Conservation (phyloP, 2,113 vertebrate genomes). For the Hypanus sabinus region DNA sequence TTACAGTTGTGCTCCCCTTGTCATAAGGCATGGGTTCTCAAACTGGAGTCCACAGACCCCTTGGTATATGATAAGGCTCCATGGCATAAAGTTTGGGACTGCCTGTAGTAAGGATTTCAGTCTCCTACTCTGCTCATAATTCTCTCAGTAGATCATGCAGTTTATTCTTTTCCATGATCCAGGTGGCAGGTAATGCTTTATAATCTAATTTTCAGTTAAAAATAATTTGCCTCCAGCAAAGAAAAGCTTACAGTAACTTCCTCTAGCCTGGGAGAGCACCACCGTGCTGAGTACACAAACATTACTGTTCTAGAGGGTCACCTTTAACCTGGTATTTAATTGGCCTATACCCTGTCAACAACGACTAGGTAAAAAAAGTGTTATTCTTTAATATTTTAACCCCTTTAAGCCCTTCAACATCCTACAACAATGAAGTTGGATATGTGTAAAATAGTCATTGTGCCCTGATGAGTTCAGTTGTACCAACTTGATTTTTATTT, state of each 20-base stretch:
- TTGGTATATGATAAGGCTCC: too few relatives aligned
- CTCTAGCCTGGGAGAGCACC: not conserved
- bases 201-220: not conserved
- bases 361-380: too few relatives aligned
- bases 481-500: too few relatives aligned
- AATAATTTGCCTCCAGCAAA: not conserved
- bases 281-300: not conserved
- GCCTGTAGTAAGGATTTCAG: not conserved
- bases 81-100: too few relatives aligned
- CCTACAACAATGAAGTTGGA: too few relatives aligned
- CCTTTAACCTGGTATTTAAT: too few relatives aligned
- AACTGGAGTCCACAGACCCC: too few relatives aligned
- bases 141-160: not conserved
- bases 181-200: not conserved
- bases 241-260: not conserved
- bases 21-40: not conserved
- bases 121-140: not conserved
- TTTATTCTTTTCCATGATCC: not conserved
- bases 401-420: too few relatives aligned
- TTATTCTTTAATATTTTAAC: too few relatives aligned
- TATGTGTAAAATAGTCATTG: too few relatives aligned
- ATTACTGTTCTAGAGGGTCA: not conserved
- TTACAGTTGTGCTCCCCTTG: not conserved
- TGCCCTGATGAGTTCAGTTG: too few relatives aligned
- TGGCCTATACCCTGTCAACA: too few relatives aligned